Evolutionary conservation across 2,888 invertebrate species (phyloP), one percentile per base, ranked within the genome.

Genomic region (Charanyca ferruginea): DNA sequence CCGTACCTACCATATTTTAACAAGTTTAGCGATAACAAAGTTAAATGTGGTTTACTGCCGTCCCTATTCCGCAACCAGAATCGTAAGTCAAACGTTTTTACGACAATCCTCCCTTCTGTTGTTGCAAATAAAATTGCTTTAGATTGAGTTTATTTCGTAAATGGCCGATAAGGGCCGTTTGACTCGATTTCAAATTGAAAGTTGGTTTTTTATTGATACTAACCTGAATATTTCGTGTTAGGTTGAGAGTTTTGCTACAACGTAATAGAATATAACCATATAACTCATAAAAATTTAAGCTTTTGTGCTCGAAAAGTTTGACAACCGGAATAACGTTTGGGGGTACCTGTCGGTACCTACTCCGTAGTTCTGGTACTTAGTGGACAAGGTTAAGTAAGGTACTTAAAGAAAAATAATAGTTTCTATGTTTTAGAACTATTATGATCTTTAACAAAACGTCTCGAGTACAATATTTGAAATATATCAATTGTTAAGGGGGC

Each of bases 71-170:
- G 16, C 3, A 13, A 48, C 53, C 57, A n/a, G 18, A 41, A 49
- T 42, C 70, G 61, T 74, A 74, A 55, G 51, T 74, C 61, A 74
- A 53, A 55, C 51, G 53, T 47, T 74, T 74, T 74, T 74, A 74
- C 70, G 74, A 74, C 66, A 23, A 55, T 11, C 58, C 23, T 23
- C 49, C 55, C 47, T 69, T 52, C 57, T 60, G 69, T 74, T 70
- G 74, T 74, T 58, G 16, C 57, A 23, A 54, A 74, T 74, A 66
- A 69, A 73, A 70, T 70, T 42, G 44, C 28, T 74, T 69, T 65
- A 49, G 49, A 73, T 61, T 48, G 55, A 55, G 53, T 66, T 74
- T 74, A 74, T 74, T 73, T 65, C 28, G 41, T 45, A 57, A 74
- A 73, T 61, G 20, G 69, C 51, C 49, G 41, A n/a, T 59, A 73